Conservation (phyloP, 1,140 invertebrate genomes). For the Nebria ingens region DNA sequence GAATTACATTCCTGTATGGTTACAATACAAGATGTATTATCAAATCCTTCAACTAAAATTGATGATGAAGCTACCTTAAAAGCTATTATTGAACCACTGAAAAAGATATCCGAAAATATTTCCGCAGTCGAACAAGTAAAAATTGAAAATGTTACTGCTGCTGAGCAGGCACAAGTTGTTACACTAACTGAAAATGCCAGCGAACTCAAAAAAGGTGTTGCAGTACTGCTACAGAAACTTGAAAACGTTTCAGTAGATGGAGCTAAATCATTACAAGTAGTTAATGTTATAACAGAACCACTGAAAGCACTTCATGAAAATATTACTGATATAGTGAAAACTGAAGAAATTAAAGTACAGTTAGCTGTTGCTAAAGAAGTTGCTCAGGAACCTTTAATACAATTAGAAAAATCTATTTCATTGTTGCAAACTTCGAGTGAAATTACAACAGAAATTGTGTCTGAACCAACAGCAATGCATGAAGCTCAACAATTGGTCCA, state of each 20-base stretch:
- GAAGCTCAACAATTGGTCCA: slow-evolving; percentile 11
- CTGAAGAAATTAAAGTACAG: not conserved
- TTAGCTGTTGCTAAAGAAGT: not conserved
- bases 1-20: not conserved
- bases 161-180: not conserved
- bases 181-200: not conserved
- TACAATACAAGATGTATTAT: not conserved
- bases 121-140: not conserved
- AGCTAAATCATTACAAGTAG: not conserved
- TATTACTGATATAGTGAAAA: not conserved
- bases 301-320: slow-evolving; percentile 12
- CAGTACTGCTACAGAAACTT: not conserved
- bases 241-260: not conserved
- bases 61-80: not conserved
- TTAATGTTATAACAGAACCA: slow-evolving; percentile 9
- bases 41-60: not conserved
- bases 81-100: not conserved
- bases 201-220: slow-evolving; percentile 1
- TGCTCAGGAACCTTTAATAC: not conserved
- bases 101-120: not conserved
- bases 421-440: slow-evolving; percentile 1
- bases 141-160: not conserved
- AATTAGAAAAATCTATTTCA: slow-evolving; percentile 3
- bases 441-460: not conserved
- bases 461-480: slow-evolving; percentile 1